Evolutionary conservation across 2,888 invertebrate species (phyloP).

Genomic region (Ischnura elegans): DNA sequence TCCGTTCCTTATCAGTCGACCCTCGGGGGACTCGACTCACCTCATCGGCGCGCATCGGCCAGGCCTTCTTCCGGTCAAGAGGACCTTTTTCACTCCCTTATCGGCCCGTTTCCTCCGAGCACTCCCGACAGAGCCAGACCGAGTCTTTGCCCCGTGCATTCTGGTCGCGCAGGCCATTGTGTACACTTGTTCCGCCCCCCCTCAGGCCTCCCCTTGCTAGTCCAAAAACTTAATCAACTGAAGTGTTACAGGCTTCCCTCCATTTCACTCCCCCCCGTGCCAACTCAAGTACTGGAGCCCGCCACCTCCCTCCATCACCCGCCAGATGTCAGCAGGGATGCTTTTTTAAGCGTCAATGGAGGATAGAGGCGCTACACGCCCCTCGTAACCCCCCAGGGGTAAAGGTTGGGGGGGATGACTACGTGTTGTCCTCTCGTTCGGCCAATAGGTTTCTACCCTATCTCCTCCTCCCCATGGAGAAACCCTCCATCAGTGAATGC

Average conservation of each 20-base stretch:
- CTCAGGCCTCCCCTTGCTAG: neutral
- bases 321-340: slow-evolving; percentile 33
- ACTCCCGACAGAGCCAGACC: neutral
- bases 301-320: neutral
- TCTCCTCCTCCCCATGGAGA: neutral
- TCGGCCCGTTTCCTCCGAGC: neutral
- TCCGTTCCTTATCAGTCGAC: neutral
- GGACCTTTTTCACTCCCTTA: neutral
- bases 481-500: neutral
- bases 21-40: neutral
- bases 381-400: neutral
- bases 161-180: neutral
- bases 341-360: slow-evolving; percentile 22
- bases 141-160: neutral
- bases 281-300: neutral
- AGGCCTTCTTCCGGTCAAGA: neutral
- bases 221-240: slow-evolving; percentile 30
- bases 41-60: neutral
- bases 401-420: neutral
- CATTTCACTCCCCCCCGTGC: too few relatives aligned
- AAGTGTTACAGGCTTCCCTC: slow-evolving; percentile 2
- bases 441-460: neutral
- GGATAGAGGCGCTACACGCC: neutral
- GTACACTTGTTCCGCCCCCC: neutral
- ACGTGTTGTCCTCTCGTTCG: neutral